Evolutionary conservation across 35 echinoderm and acorn worm species (phyloP).

Genomic region (Diadema setosum): DNA sequence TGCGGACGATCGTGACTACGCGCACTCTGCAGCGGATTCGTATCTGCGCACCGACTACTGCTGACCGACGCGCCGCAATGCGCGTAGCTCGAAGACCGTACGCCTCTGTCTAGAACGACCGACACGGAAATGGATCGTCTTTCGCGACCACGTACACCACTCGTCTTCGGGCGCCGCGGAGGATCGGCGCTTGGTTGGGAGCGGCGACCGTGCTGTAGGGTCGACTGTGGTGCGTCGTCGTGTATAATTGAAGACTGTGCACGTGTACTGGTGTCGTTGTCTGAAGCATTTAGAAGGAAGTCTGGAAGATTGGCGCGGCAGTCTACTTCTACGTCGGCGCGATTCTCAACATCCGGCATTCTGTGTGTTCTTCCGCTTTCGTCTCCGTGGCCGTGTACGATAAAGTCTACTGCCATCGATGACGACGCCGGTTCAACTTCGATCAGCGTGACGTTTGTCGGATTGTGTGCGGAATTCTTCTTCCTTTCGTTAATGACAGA

Average conservation of each 20-base stretch:
- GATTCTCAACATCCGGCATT: neutral
- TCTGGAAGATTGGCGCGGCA: no score
- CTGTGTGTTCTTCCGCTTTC: neutral
- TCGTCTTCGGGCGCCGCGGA: neutral
- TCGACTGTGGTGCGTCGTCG: no score
- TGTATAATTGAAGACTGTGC: no score
- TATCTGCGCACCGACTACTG: neutral
- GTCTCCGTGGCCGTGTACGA: neutral
- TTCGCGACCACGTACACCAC: neutral
- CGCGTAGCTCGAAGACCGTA: no score
- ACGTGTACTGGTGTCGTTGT: no score
- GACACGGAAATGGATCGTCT: neutral
- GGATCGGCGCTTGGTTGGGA: neutral
- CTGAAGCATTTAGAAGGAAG: no score
- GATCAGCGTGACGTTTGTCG: neutral
- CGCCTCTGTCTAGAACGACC: neutral
- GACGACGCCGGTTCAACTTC: neutral
- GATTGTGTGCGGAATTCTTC: neutral
- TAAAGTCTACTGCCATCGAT: neutral
- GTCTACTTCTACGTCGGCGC: neutral
- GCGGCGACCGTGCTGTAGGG: no score
- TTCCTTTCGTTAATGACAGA: no score
- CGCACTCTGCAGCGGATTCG: neutral
- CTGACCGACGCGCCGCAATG: neutral
- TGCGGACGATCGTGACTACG: neutral